Percentiles rank a stretch among this genome's conserved stretches.
phyloP scores from a whole-genome alignment of 2,113 vertebrate genomes.

The Dasyornis broadbenti region DNA sequence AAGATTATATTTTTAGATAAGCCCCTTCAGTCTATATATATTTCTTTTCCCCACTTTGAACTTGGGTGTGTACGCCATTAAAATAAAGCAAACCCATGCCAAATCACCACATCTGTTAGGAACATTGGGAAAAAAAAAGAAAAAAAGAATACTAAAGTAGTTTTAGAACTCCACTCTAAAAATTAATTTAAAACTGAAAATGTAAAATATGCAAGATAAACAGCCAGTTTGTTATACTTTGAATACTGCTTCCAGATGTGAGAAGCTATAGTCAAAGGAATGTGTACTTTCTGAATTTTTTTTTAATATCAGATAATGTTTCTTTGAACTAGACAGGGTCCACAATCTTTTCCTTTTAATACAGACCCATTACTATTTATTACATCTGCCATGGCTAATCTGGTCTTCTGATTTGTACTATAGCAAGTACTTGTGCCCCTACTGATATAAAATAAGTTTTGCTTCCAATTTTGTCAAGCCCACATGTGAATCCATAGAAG shows the following conservation, averaged over 20 bases:
- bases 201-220: neutral
- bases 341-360: neutral
- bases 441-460: neutral
- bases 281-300: accelerated
- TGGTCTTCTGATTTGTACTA: neutral
- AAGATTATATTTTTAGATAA: neutral
- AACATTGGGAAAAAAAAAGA: neutral
- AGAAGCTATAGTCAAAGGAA: neutral
- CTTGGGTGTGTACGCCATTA: neutral
- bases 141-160: neutral
- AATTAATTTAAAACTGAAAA: neutral
- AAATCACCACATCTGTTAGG: neutral
- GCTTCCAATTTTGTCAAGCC: neutral
- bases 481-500: neutral
- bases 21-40: neutral
- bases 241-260: neutral
- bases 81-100: neutral
- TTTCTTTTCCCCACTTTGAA: neutral
- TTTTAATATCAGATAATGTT: neutral
- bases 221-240: neutral
- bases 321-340: neutral
- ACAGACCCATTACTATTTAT: neutral
- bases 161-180: neutral
- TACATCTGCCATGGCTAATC: neutral
- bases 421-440: neutral